Percentiles rank a stretch among this genome's conserved stretches.
Conservation (phyloP, 2,797 vertebrate genomes). For the Acanthopagrus latus region DNA sequence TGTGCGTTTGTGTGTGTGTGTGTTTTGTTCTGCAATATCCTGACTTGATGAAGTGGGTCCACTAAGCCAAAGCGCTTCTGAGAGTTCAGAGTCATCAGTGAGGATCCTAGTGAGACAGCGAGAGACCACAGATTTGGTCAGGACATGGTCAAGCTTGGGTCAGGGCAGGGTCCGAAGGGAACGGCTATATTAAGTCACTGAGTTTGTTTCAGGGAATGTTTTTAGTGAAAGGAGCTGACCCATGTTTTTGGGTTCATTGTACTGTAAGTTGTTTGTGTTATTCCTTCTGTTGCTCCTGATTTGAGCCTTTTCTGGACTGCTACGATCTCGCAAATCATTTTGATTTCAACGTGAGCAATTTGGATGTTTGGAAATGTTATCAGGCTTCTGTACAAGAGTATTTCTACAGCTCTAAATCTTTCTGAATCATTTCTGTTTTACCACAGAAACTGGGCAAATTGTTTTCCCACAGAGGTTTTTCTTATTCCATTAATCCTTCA, state of each 20-base stretch:
- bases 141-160: conserved; percentile 77
- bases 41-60: conserved; percentile 77
- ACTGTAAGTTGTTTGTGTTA: conserved; percentile 79
- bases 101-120: conserved; percentile 84
- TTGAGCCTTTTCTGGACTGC: conserved; percentile 33
- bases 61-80: conserved; percentile 73
- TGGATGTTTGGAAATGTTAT: conserved; percentile 64
- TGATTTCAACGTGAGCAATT: conserved; percentile 49
- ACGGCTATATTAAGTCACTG: conserved; percentile 83
- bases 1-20: conserved; percentile 8
- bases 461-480: conserved; percentile 61
- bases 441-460: conserved; percentile 67
- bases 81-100: conserved; percentile 82
- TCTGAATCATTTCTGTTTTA: conserved; percentile 48
- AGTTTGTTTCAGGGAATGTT: conserved; percentile 87
- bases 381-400: conserved; percentile 47
- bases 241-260: conserved; percentile 80
- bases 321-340: conserved; percentile 56
- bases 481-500: conserved; percentile 49
- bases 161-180: conserved; percentile 83
- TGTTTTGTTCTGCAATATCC: conserved; percentile 64
- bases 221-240: conserved; percentile 84
- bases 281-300: conserved; percentile 68
- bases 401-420: conserved; percentile 48
- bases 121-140: conserved; percentile 82